A percentile compares a stretch with the other conserved stretches of the same genome.
phyloP scores from a whole-genome alignment of 2,113 vertebrate species.

The Dunckerocampus dactyliophorus region DNA sequence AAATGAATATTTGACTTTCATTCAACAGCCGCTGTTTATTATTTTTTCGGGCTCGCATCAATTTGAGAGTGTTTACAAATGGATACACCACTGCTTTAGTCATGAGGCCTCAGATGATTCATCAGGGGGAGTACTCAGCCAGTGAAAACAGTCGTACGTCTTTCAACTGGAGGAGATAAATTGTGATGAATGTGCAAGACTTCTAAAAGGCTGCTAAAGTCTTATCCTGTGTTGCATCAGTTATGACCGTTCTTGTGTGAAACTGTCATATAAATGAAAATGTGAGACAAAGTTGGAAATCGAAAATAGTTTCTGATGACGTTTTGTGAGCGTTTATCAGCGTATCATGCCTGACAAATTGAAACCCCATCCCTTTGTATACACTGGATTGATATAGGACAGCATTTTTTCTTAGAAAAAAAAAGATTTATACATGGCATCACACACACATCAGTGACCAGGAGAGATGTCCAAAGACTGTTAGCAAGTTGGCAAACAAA shows the following conservation, averaged over 20 bases:
- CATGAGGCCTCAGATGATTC: neutral
- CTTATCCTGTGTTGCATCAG: neutral
- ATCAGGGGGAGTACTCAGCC: neutral
- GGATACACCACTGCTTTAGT: constrained; percentile 9
- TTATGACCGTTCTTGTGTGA: neutral
- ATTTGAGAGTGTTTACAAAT: constrained; percentile 9
- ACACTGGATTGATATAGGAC: no score
- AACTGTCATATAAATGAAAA: neutral
- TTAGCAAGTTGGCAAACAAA: no score
- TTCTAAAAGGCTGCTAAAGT: neutral
- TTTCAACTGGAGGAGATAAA: neutral
- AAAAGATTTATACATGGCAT: no score
- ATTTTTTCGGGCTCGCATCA: constrained; percentile 24
- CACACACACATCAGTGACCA: no score
- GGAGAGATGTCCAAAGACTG: no score
- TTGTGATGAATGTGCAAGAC: neutral
- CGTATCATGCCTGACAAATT: no score
- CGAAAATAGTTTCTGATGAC: no score
- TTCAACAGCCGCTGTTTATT: constrained; percentile 14
- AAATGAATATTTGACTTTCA: neutral
- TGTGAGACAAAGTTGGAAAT: no score
- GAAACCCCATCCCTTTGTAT: no score
- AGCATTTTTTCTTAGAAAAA: no score
- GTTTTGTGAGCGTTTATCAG: no score
- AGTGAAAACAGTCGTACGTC: constrained; percentile 1